These are phyloP conservation scores for Podocnemis expansa DNA, from an alignment of 2,113 vertebrate genomes.

Conservation along the genomic window DNA sequence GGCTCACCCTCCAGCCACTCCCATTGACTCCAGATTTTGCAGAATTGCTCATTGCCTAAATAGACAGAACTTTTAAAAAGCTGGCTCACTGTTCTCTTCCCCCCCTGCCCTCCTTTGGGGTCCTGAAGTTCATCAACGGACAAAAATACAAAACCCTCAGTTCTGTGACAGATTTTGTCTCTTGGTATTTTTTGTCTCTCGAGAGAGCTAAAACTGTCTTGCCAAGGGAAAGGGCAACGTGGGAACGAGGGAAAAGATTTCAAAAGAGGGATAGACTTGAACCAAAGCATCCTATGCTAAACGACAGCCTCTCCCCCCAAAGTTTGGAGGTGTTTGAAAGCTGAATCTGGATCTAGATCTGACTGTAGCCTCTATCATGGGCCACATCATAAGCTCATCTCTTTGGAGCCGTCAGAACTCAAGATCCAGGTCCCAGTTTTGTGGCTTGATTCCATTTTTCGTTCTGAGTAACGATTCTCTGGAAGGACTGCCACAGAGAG, in stretches of 20 bases:
- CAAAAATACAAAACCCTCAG: neutral
- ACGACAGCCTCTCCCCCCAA: neutral
- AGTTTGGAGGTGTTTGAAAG: neutral
- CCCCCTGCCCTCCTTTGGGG: too few relatives aligned
- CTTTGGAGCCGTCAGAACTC: neutral
- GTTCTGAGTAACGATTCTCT: rapidly evolving
- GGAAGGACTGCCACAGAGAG: neutral
- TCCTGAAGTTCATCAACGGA: neutral
- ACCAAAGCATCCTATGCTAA: neutral
- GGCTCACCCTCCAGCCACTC: neutral
- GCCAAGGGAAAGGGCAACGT: neutral
- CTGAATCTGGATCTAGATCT: neutral
- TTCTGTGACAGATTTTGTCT: neutral
- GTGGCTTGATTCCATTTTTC: rapidly evolving
- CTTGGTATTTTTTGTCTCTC: neutral
- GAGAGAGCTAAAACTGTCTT: neutral
- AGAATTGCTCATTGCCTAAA: neutral
- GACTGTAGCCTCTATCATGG: neutral
- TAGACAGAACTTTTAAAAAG: neutral
- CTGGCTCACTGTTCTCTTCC: neutral
- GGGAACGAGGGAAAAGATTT: neutral
- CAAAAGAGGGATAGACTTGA: neutral
- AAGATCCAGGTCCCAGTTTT: neutral
- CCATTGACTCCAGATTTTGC: neutral
- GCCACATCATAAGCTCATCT: neutral